A percentile compares a stretch with the other conserved stretches of the same genome.
phyloP scores from a whole-genome alignment of 2,888 invertebrate species.

The Andrena bucephala region DNA sequence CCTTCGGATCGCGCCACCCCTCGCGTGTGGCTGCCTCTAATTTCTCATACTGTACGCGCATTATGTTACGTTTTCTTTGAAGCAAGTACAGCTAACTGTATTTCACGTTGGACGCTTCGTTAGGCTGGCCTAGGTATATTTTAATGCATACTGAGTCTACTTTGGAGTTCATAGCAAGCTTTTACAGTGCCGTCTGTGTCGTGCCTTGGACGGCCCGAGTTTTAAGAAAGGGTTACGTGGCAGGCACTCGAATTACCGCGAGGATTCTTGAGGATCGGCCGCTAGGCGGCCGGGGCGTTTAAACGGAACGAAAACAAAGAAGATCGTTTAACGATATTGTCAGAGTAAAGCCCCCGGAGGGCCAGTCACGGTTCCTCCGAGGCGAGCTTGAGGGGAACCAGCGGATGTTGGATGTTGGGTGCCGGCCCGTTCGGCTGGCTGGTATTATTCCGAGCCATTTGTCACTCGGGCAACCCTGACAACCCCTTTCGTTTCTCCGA shows the following conservation, averaged over 20 bases:
- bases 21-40: background rate
- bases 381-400: slow-evolving; percentile 68
- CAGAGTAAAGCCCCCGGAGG: slow-evolving; percentile 67
- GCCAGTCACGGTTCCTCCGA: slow-evolving; percentile 65
- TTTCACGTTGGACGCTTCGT: background rate
- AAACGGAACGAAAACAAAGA: slow-evolving; percentile 76
- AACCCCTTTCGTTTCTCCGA: slow-evolving; percentile 81
- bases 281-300: slow-evolving; percentile 3
- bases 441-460: slow-evolving; percentile 85
- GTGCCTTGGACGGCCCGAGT: too few species aligned
- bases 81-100: background rate
- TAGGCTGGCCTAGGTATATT: background rate
- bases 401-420: slow-evolving; percentile 74
- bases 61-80: background rate
- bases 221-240: background rate
- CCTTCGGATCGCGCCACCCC: slow-evolving; percentile 25
- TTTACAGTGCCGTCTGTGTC: too few species aligned
- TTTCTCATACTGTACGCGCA: background rate
- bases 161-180: too few species aligned
- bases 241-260: background rate
- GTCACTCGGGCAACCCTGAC: slow-evolving; percentile 81
- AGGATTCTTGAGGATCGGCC: background rate
- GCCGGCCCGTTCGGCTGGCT: slow-evolving; percentile 78
- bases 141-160: background rate
- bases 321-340: slow-evolving; percentile 80